These are phyloP conservation scores for Mohoua ochrocephala DNA, from an alignment of 2,113 vertebrate genomes.

Conservation along the genomic window DNA sequence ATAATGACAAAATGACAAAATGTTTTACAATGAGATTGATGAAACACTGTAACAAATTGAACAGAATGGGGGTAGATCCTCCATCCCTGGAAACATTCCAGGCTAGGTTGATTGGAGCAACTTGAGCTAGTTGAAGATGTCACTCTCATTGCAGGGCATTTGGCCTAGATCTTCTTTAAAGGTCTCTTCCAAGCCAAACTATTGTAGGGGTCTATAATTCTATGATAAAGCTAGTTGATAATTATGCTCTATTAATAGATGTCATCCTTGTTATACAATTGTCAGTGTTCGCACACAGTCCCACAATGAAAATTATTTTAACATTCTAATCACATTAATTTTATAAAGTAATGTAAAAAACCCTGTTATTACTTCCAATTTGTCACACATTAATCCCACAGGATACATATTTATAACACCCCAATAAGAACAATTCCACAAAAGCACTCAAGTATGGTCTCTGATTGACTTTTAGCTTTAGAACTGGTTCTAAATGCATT, in stretches of 20 bases:
- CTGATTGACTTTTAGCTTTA: neutral
- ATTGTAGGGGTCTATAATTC: neutral
- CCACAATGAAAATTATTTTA: neutral
- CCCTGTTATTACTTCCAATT: neutral
- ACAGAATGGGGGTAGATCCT: neutral
- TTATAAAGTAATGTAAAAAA: neutral
- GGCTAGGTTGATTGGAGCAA: neutral
- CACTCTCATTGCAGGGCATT: neutral
- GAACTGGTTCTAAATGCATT: neutral
- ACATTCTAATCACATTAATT: neutral
- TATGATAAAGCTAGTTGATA: neutral
- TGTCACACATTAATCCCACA: neutral
- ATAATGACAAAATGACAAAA: neutral
- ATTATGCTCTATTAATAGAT: neutral
- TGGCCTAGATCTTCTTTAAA: neutral
- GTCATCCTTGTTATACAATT: neutral
- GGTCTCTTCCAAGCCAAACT: neutral
- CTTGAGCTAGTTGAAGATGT: neutral
- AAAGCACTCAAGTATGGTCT: neutral
- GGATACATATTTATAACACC: neutral
- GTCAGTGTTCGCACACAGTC: neutral
- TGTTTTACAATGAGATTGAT: neutral
- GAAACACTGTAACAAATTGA: neutral
- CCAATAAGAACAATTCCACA: neutral
- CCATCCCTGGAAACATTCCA: neutral